phyloP scores from a whole-genome alignment of 2,888 invertebrate species.

The Hirtodrosophila cameraria region DNA sequence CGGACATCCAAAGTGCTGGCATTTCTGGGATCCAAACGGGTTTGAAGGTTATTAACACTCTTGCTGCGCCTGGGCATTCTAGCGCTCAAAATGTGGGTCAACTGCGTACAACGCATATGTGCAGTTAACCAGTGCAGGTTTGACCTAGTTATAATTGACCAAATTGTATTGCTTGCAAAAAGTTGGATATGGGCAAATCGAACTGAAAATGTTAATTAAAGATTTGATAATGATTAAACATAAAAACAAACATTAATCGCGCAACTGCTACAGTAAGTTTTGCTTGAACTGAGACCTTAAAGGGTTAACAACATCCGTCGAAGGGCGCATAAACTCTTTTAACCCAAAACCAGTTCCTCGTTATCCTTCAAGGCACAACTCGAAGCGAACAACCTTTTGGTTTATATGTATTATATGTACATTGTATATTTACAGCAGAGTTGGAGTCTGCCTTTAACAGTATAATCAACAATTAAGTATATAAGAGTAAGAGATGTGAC shows the following conservation, averaged over 20 bases:
- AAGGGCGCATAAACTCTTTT: slow-evolving; percentile 2
- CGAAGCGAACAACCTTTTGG: slow-evolving; percentile 36
- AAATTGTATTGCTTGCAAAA: too few relatives aligned
- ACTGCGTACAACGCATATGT: slow-evolving; percentile 30
- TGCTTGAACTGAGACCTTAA: slow-evolving; percentile 11
- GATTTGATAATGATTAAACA: too few relatives aligned
- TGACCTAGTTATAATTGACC: neutral
- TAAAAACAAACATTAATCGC: neutral
- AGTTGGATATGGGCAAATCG: too few relatives aligned
- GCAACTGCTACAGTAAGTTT: neutral
- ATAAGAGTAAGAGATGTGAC: slow-evolving; percentile 40
- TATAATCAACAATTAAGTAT: slow-evolving; percentile 67
- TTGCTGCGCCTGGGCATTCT: slow-evolving; percentile 68
- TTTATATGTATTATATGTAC: slow-evolving; percentile 38
- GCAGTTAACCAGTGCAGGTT: slow-evolving; percentile 39
- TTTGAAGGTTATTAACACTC: slow-evolving; percentile 75
- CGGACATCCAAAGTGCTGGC: slow-evolving; percentile 10
- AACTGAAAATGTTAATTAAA: too few relatives aligned
- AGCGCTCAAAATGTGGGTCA: slow-evolving; percentile 66
- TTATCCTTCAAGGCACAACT: slow-evolving; percentile 56
- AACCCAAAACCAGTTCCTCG: slow-evolving; percentile 55
- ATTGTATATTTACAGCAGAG: slow-evolving; percentile 42
- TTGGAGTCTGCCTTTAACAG: slow-evolving; percentile 32
- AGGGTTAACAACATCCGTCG: slow-evolving; percentile 26
- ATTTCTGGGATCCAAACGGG: slow-evolving; percentile 54